Evolutionary conservation across 2,797 vertebrate genomes (phyloP).

Genomic region (Microctenopoma lineatum): DNA sequence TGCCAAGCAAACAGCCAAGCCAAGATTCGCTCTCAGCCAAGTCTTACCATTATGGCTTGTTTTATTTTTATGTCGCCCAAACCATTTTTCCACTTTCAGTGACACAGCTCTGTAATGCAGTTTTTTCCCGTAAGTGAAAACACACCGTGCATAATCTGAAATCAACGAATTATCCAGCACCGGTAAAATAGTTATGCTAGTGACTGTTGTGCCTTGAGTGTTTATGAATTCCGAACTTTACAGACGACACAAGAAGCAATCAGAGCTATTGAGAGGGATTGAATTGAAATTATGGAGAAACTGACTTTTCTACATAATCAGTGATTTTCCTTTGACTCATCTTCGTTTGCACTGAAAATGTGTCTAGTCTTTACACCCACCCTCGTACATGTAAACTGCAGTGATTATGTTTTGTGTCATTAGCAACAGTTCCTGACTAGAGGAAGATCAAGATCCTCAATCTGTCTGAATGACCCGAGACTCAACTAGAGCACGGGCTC

Average conservation of each 20-base stretch:
- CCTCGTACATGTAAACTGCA: conserved; percentile 27
- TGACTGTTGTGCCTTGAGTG: conserved; percentile 64
- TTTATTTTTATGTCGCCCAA: conserved; percentile 62
- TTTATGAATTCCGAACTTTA: conserved; percentile 63
- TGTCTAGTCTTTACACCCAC: conserved; percentile 41
- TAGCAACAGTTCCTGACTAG: conserved; percentile 10
- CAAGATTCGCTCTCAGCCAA: conserved; percentile 56
- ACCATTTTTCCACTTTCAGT: conserved; percentile 42
- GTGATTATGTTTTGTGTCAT: conserved; percentile 37
- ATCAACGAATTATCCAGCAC: conserved; percentile 68
- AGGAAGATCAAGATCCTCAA: conserved; percentile 10
- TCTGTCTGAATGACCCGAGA: conserved; percentile 32
- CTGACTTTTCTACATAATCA: conserved; percentile 49
- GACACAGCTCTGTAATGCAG: conserved; percentile 25
- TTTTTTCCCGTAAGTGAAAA: conserved; percentile 59
- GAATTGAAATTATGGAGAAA: conserved; percentile 50
- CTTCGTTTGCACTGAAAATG: conserved; percentile 25
- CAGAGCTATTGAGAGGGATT: conserved; percentile 59
- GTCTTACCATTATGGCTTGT: conserved; percentile 50
- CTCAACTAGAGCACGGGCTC: conserved; percentile 10
- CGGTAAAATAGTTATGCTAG: conserved; percentile 67
- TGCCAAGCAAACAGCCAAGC: conserved; percentile 58
- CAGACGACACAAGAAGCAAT: conserved; percentile 65
- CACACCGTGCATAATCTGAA: conserved; percentile 51
- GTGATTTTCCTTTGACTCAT: conserved; percentile 52